These are phyloP conservation scores for Macrotus californicus DNA, from an alignment of 2,113 vertebrate genomes.

Conservation along the genomic window DNA sequence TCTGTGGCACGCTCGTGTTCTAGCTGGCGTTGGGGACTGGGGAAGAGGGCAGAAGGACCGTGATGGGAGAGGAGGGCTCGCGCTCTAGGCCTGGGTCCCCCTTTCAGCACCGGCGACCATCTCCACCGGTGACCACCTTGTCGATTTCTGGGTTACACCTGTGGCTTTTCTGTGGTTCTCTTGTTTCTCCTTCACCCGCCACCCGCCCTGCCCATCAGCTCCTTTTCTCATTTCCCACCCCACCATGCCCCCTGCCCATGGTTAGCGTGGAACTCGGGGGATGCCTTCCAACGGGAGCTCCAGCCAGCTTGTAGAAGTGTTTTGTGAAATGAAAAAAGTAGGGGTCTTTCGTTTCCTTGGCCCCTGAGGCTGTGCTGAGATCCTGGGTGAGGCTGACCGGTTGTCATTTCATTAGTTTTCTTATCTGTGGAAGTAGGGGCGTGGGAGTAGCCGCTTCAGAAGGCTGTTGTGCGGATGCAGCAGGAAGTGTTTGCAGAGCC, in stretches of 20 bases:
- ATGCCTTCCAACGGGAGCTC: neutral
- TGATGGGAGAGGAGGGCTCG: accelerated
- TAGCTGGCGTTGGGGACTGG: neutral
- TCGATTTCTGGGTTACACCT: neutral
- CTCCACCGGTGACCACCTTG: accelerated
- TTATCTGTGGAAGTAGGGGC: neutral
- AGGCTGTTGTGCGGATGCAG: neutral
- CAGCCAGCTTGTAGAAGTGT: neutral
- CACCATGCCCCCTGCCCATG: neutral
- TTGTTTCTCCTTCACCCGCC: neutral
- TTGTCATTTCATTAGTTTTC: neutral
- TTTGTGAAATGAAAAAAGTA: neutral
- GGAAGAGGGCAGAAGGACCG: neutral
- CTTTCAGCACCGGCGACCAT: accelerated
- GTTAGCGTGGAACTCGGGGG: neutral
- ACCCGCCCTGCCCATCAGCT: neutral
- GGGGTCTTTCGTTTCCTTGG: neutral
- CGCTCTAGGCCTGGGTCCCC: neutral
- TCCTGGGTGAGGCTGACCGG: neutral
- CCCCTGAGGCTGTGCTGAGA: neutral
- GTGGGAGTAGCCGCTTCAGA: accelerated
- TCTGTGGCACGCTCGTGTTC: too few relatives aligned
- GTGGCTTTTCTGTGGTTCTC: neutral
- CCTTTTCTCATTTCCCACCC: neutral
- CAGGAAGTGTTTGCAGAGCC: neutral